A percentile compares a stretch with the other conserved stretches of the same genome.
phyloP scores from a whole-genome alignment of 2,888 invertebrate genomes.

The Portevinia maculata region DNA sequence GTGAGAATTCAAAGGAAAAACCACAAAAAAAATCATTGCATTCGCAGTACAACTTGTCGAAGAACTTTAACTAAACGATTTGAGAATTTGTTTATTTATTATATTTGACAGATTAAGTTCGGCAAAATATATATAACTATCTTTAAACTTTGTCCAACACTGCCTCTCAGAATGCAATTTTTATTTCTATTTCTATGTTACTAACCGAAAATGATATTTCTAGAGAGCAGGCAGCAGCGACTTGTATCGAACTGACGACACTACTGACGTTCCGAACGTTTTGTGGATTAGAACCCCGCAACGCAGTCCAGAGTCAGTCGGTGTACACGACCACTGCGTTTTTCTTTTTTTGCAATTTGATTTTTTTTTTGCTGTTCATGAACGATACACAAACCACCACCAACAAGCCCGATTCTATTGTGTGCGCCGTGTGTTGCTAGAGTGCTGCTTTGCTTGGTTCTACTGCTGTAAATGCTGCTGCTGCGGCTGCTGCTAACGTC shows the following conservation, averaged over 20 bases:
- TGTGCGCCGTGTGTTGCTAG: constrained; percentile 73
- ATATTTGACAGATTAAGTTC: constrained; percentile 2
- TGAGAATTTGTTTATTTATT: constrained; percentile 13
- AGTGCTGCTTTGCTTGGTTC: constrained; percentile 69
- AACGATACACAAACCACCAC: constrained; percentile 74
- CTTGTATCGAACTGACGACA: constrained; percentile 78
- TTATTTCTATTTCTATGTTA: constrained; percentile 53
- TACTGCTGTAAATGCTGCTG: constrained; percentile 65
- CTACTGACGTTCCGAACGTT: constrained; percentile 77
- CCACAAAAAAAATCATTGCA: constrained; percentile 5
- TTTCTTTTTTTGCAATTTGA: constrained; percentile 59
- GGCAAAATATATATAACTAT: constrained; percentile 7
- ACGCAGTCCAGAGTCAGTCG: constrained; percentile 74
- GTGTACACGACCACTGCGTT: constrained; percentile 74
- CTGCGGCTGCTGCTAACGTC: constrained; percentile 65
- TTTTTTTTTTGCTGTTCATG: constrained; percentile 59
- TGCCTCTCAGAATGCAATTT: constrained; percentile 70
- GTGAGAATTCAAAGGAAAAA: constrained; percentile 51
- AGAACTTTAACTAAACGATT: constrained; percentile 25
- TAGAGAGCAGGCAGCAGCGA: constrained; percentile 78
- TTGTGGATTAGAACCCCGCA: constrained; percentile 75
- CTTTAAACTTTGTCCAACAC: constrained; percentile 35
- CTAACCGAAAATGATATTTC: constrained; percentile 75
- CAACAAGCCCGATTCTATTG: constrained; percentile 66
- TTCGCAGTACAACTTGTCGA: neutral